Evolutionary conservation across 2,113 vertebrate species (phyloP), one percentile per base, ranked within the genome.

Genomic region (Scatophagus argus): DNA sequence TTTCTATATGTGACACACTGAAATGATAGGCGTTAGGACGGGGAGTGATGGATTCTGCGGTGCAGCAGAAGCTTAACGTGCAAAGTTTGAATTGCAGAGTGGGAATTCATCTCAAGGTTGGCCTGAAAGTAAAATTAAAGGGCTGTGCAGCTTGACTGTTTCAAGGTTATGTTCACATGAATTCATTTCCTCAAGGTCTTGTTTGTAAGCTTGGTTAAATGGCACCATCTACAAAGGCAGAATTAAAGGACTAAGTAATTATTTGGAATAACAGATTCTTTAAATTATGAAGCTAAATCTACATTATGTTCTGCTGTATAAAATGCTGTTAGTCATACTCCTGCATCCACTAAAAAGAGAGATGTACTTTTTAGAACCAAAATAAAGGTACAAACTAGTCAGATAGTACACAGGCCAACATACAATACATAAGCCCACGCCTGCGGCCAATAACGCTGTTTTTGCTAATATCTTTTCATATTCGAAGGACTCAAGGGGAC

Each of bases 101-200:
- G 77, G 74, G 67, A 84, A 88, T 90, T 85, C 74, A 90, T 83
- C 81, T 82, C 85, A 88, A 91, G 87, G 88, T 85, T 87, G 87
- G 77, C 87, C 61, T 73, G 59, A 88, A 91, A 85, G 83, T 87
- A 81, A 84, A 92, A 88, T 89, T 77, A 88, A 84, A 86, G 38
- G 55, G 67, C 46, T 71, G 82, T 78, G 74, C 44, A 69, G 64
- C 60, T 19, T 32, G 47, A 70, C 70, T 52, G 59, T 67, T 59
- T 88, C 89, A 92, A 92, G 87, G 88, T 88, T 86, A 73, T 60
- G 9, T 55, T 77, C 52, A 61, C 61, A 77, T 77, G 66, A 79
- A 79, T 86, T 73, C 67, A 64, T 71, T 82, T 78, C 49, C 65
- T n/a, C 64, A 71, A 74, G 80, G 74, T 73, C 65, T 76, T 73